Conservation (phyloP, 2,797 vertebrate genomes). For the Tragelaphus oryx region DNA sequence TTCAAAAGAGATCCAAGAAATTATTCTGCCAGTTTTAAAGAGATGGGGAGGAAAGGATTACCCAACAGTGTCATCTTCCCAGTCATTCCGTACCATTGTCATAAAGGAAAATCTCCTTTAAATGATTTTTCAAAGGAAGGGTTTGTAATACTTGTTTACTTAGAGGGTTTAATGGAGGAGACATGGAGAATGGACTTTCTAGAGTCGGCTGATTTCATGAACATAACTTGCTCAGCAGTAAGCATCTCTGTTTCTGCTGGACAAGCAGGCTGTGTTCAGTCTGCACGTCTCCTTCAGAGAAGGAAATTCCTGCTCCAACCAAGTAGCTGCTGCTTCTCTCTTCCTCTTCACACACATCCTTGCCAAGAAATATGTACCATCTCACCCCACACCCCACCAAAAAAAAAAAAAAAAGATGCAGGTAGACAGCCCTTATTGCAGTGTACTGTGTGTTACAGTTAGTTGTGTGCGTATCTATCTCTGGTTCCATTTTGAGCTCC, state of each 20-base stretch:
- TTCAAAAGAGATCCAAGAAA: not conserved
- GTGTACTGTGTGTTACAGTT: not conserved
- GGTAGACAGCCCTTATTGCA: not conserved
- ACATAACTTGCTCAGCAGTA: not conserved
- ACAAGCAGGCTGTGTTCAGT: not conserved
- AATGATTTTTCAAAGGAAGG: not conserved
- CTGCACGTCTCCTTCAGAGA: not conserved
- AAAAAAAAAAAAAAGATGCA: not conserved
- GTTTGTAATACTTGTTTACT: not conserved
- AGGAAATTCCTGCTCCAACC: not conserved
- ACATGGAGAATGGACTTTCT: not conserved
- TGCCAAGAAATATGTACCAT: not conserved
- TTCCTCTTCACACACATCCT: not conserved
- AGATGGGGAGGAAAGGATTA: not conserved
- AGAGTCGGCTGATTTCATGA: not conserved
- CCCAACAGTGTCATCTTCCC: not conserved
- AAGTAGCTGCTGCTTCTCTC: not conserved
- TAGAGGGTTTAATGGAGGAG: not conserved
- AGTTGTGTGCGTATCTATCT: not conserved
- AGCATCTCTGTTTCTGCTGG: not conserved
- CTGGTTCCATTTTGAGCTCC: not conserved
- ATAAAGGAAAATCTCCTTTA: not conserved
- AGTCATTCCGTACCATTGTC: not conserved
- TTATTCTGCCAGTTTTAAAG: conserved; percentile 11
- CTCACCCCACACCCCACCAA: not conserved